These are phyloP conservation scores for Corythaixoides concolor DNA, from an alignment of 2,113 vertebrate genomes.

Conservation along the genomic window DNA sequence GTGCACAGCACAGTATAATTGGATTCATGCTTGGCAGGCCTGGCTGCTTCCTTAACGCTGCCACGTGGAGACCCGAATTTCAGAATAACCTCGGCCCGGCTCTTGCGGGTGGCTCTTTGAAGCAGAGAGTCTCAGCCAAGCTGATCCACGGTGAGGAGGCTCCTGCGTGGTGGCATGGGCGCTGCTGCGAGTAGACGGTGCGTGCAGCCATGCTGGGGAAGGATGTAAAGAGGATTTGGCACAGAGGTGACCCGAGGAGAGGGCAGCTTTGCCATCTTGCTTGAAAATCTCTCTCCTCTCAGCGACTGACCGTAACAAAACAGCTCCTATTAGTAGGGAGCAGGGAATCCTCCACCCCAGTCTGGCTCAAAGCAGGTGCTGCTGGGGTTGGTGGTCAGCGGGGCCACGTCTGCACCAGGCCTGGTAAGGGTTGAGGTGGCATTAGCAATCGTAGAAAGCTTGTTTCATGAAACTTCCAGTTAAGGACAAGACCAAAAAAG, in stretches of 20 bases:
- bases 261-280: background rate
- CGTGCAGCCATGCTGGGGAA: background rate
- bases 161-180: fast-evolving
- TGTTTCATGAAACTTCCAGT: background rate
- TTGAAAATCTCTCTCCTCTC: background rate
- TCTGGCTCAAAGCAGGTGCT: background rate
- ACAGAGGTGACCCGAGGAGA: background rate
- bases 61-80: background rate
- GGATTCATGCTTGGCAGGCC: background rate
- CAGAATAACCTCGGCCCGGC: background rate
- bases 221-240: background rate
- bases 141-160: background rate
- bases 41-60: background rate
- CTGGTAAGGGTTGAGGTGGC: background rate
- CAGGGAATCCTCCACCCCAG: fast-evolving
- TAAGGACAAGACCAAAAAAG: background rate
- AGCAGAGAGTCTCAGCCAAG: background rate
- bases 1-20: background rate
- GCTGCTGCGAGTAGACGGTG: background rate
- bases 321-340: background rate
- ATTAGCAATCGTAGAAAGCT: fast-evolving
- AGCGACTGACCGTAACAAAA: background rate
- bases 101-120: background rate
- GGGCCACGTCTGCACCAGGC: background rate
- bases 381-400: background rate